Conservation (phyloP, 2,113 vertebrate genomes). For the Gobius niger region DNA sequence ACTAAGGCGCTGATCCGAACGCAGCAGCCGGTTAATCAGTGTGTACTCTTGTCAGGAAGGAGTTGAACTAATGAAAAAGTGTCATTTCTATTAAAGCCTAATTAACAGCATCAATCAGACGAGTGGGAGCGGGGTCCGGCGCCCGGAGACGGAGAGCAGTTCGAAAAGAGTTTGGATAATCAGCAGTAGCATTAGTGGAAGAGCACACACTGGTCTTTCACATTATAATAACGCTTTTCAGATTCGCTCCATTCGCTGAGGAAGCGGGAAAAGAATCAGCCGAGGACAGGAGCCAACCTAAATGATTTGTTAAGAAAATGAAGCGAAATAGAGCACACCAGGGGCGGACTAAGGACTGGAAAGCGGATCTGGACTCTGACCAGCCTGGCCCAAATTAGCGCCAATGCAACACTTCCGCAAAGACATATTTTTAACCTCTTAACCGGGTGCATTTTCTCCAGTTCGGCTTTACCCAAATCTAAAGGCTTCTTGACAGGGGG, state of each 20-base stretch:
- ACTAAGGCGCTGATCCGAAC: slow-evolving; percentile 30
- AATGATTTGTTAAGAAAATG: too few relatives aligned
- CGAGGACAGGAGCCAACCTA: not conserved
- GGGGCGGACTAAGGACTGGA: too few relatives aligned
- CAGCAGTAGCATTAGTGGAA: slow-evolving; percentile 36
- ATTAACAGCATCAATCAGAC: slow-evolving; percentile 64
- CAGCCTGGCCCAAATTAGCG: too few relatives aligned
- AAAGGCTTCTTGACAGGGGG: too few relatives aligned
- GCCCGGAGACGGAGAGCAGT: slow-evolving; percentile 29
- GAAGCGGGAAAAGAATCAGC: not conserved
- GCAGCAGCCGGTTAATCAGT: slow-evolving; percentile 45
- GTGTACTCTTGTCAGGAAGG: slow-evolving; percentile 46
- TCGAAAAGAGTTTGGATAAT: slow-evolving; percentile 41
- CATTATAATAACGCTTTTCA: not conserved
- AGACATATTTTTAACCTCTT: too few relatives aligned
- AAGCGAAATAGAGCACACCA: too few relatives aligned
- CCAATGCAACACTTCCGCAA: too few relatives aligned
- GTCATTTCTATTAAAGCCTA: slow-evolving; percentile 61
- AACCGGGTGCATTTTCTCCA: too few relatives aligned
- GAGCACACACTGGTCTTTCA: slow-evolving; percentile 35
- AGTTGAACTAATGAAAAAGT: slow-evolving; percentile 60
- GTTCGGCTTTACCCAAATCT: too few relatives aligned
- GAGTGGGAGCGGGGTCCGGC: slow-evolving; percentile 18
- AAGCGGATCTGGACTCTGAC: too few relatives aligned
- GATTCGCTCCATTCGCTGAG: not conserved